Evolutionary conservation across 2,113 vertebrate genomes (phyloP), one percentile per base, ranked within the genome.

Genomic region (Rhagologus leucostigma): DNA sequence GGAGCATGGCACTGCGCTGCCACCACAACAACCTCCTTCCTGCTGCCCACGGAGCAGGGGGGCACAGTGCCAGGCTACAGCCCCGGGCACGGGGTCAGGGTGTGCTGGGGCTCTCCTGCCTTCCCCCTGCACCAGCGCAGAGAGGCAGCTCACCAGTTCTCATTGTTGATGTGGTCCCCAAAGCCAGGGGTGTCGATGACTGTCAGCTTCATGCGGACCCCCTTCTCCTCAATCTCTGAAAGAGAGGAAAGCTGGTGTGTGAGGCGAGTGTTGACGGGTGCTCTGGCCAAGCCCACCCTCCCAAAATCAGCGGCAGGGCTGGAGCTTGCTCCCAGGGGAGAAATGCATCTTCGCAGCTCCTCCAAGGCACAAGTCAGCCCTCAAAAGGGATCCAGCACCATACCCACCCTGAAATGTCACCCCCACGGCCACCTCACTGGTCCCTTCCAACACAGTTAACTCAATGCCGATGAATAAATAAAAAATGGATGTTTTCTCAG

Each of bases 151-250:
- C 93, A 99, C 99, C 99, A 99, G 97, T 99, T 99, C 97, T 99
- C 99, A 3, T 99, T 99, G 98, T 99, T 99, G 98, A 99, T 99
- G 96, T 99, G 99, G 97, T 99, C 99, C 89, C 99, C 99, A 57
- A 99, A 99, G 46, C 99, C 99, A 0, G 99, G 99, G 7, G 99
- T 99, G 97, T 99, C 99, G 1, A 99, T 99, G 67, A 99, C 99
- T 0, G 99, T 99, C 94, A 99, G 98, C 96, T 99, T 99, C 99
- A 99, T 99, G 84, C 99, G 98, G 86, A 99, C 99, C 0, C 99
- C 99, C 86, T 99, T 99, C 98, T 99, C 99, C 91, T 99, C 99
- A 23, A 99, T 98, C 80, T 99, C 99, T 99, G 96, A 9, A 96
- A 64, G 80, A 85, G 73, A 69, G 64, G 24, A 47, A 41, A 41